Evolutionary conservation across 2,113 vertebrate genomes (phyloP).

Genomic region (Protobothrops flavoviridis): DNA sequence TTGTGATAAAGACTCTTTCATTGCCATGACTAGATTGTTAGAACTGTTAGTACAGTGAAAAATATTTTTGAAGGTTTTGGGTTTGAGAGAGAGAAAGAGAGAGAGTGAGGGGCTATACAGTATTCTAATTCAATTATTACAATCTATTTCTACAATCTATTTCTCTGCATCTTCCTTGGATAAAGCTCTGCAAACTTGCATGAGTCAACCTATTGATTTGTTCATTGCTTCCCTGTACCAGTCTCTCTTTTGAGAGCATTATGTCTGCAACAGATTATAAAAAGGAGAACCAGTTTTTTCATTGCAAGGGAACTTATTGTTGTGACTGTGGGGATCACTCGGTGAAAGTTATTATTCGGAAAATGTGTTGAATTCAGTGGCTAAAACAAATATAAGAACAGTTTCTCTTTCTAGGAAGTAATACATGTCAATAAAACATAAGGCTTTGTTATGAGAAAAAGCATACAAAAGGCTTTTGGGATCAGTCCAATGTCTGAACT

Average conservation of each 20-base stretch:
- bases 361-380: background rate
- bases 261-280: background rate
- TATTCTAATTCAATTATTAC: background rate
- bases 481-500: background rate
- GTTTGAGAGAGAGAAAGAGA: background rate
- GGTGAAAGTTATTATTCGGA: background rate
- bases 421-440: background rate
- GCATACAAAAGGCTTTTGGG: background rate
- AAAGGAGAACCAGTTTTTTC: background rate
- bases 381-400: background rate
- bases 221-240: background rate
- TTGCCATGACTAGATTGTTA: constrained; percentile 1
- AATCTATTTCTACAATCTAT: constrained; percentile 11
- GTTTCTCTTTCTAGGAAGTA: background rate
- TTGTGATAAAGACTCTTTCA: constrained; percentile 35
- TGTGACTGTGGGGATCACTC: background rate
- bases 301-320: background rate
- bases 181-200: background rate
- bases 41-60: background rate
- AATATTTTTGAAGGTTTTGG: background rate
- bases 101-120: background rate
- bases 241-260: background rate
- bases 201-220: background rate
- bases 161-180: background rate
- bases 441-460: background rate